Base-by-base conservation (phyloP, 2,888 invertebrate species). In the Melinopterus prodromus region DNA sequence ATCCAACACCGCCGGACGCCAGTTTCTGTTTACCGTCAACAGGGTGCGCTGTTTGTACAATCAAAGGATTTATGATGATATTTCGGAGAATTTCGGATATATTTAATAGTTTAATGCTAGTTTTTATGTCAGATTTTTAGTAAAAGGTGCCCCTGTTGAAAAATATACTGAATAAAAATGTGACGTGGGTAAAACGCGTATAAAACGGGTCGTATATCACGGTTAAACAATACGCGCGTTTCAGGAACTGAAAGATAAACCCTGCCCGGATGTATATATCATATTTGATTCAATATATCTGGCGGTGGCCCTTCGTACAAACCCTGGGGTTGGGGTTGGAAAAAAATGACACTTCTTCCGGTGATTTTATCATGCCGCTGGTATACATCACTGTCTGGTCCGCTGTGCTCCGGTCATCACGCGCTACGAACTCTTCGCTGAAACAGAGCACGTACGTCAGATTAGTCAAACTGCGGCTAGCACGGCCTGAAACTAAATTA, bases 351-450 rank as follows among this genome's bases (percentile, higher is more conserved):
- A 78, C 81, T 83, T 81, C 82, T 84, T 83, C 83, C 83, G 84
- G 85, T 84, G 87, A 87, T 87, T 85, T 85, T 87, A 87, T 87
- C 87, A 84, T 85, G 85, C 83, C 83, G 81, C 81, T 80, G 81
- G 83, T 83, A 87, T 87, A 85, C 84, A 87, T 87, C 87, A 87
- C 85, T 86, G 86, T 87, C 87, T 83, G 81, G 82, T 82, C 79
- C 26, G 35, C 26, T 36, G n/a, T 81, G 77, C 71, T 79, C 79
- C 82, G 83, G 85, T 84, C 83, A 83, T 74, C 79, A 83, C 82
- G 84, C 82, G 81, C 80, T 78, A 81, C 74, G 74, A 74, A 74
- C 74, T 74, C 36, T 81, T 82, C 81, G 81, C 81, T 81, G 85
- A 53, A 84, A 81, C 86, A 72, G 80, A 70, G 82, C 87, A 87